phyloP scores from a whole-genome alignment of 2,797 vertebrate species.

The Artibeus lituratus region DNA sequence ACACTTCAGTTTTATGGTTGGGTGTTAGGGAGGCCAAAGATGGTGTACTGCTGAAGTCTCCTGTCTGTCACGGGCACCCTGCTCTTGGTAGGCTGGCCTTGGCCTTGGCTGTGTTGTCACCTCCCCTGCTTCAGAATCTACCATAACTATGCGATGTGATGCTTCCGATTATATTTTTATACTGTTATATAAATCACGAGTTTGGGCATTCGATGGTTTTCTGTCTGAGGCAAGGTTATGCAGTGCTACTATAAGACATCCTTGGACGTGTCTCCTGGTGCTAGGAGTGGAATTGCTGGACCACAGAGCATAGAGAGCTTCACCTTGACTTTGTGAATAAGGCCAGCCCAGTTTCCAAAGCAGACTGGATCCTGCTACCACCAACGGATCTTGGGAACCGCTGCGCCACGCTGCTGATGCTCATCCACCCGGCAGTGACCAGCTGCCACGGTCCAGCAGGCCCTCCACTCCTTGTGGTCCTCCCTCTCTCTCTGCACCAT shows the following conservation, averaged over 20 bases:
- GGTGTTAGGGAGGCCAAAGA: background rate
- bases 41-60: background rate
- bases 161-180: background rate
- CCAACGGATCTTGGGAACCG: accelerated
- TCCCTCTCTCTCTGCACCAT: too few species aligned
- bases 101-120: background rate
- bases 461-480: accelerated
- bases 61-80: background rate
- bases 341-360: background rate
- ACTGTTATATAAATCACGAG: too few species aligned
- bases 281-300: too few species aligned
- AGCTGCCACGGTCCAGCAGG: background rate
- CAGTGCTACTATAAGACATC: accelerated
- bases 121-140: background rate
- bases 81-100: background rate
- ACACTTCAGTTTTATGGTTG: accelerated
- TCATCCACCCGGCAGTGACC: background rate
- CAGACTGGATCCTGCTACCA: background rate
- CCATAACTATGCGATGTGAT: background rate
- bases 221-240: background rate
- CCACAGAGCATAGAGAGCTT: background rate
- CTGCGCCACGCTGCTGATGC: accelerated
- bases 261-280: background rate
- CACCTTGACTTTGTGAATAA: background rate
- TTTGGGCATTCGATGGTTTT: background rate